Percentiles rank a stretch among this genome's conserved stretches.
phyloP scores from a whole-genome alignment of 92 coral and sea anemone species.

The Siderastrea radians region DNA sequence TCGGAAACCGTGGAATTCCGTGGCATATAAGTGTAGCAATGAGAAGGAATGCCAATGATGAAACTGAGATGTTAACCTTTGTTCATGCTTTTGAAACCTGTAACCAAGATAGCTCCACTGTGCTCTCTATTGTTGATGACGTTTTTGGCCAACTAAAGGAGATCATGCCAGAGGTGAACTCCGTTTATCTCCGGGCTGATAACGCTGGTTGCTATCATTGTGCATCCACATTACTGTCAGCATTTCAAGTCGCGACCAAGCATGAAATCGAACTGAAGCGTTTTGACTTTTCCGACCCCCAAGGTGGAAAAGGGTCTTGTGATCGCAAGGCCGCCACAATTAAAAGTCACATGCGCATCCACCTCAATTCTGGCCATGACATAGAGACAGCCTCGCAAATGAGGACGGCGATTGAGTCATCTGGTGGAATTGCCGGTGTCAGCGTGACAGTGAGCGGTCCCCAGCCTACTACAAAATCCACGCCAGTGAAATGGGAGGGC shows the following conservation, averaged over 20 bases:
- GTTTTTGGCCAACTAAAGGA: constrained; percentile 22
- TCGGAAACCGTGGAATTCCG: constrained; percentile 70
- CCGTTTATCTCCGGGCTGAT: constrained; percentile 8
- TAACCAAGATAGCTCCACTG: constrained; percentile 7
- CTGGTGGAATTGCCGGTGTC: neutral
- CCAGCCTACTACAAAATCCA: neutral
- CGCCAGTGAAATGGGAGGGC: constrained; percentile 7
- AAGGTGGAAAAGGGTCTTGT: constrained; percentile 64
- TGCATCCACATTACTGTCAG: constrained; percentile 3
- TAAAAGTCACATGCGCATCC: constrained; percentile 36
- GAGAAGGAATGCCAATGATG: constrained; percentile 20
- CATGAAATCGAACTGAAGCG: constrained; percentile 17
- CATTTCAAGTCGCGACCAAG: neutral
- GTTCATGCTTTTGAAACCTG: constrained; percentile 13
- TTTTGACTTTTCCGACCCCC: constrained; percentile 68
- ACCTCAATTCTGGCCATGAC: constrained; percentile 34
- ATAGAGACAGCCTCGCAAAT: constrained; percentile 19
- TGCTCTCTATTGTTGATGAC: constrained; percentile 19
- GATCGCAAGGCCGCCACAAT: constrained; percentile 65
- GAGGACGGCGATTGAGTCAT: constrained; percentile 10
- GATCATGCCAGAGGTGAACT: constrained; percentile 6
- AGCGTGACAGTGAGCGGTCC: constrained; percentile 7
- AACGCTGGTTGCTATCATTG: constrained; percentile 26
- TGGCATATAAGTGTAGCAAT: constrained; percentile 72
- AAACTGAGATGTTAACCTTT: constrained; percentile 18